phyloP scores from a whole-genome alignment of 92 coral and sea anemone genomes.

The Zoanthus gigantus region DNA sequence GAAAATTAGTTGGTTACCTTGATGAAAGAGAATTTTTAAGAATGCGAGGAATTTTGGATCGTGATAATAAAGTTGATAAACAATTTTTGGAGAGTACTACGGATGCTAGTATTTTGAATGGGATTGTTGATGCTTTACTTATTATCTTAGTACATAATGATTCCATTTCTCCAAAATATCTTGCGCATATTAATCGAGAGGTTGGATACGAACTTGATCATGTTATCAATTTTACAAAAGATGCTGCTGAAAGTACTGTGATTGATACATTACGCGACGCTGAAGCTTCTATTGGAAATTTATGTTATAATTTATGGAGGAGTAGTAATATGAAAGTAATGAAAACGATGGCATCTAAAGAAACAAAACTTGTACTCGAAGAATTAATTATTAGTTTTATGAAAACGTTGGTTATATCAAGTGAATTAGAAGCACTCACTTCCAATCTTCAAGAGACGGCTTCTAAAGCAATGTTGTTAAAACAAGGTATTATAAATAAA shows the following conservation, averaged over 20 bases:
- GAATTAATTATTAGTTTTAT: not conserved
- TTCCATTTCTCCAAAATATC: not conserved
- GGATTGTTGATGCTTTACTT: not conserved
- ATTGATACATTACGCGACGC: not conserved
- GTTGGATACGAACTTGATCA: not conserved
- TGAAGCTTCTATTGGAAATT: not conserved
- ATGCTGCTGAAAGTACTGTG: not conserved
- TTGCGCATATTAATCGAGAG: not conserved
- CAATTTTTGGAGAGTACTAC: not conserved
- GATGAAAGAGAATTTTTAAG: not conserved
- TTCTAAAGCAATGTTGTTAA: not conserved
- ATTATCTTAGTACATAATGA: not conserved
- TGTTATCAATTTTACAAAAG: not conserved
- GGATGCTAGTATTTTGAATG: not conserved
- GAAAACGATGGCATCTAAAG: not conserved
- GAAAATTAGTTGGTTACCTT: not conserved
- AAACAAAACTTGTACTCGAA: not conserved
- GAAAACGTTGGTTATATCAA: not conserved
- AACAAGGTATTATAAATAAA: not conserved
- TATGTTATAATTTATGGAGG: not conserved
- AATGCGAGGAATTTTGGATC: not conserved
- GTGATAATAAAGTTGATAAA: not conserved
- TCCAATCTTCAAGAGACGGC: not conserved
- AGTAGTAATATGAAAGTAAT: not conserved
- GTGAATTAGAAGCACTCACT: not conserved